These are phyloP conservation scores for Platalea minor DNA, from an alignment of 2,797 vertebrate genomes.

Conservation along the genomic window DNA sequence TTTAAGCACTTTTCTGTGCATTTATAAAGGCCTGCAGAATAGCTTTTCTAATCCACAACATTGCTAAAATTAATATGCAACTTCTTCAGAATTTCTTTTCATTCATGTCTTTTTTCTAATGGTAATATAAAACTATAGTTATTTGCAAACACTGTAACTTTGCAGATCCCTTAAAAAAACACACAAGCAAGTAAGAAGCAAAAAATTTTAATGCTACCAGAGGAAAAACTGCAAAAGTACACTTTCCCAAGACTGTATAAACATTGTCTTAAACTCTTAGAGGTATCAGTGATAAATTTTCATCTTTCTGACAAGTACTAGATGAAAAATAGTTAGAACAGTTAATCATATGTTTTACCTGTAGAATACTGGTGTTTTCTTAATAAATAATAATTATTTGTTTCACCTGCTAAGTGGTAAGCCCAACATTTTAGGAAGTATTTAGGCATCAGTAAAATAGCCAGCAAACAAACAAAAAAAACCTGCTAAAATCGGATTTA, in stretches of 20 bases:
- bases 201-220: neutral
- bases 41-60: neutral
- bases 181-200: neutral
- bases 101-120: neutral
- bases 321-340: neutral
- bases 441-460: neutral
- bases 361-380: neutral
- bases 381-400: neutral
- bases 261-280: neutral
- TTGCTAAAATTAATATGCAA: neutral
- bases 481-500: neutral
- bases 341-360: neutral
- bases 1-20: neutral
- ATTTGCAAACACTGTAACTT: neutral
- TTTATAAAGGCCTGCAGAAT: neutral
- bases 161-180: neutral
- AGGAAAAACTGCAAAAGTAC: neutral
- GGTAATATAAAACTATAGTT: neutral
- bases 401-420: neutral
- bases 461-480: neutral
- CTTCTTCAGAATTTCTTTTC: neutral
- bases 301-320: neutral
- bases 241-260: neutral
- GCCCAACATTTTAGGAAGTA: neutral
- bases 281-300: neutral